phyloP scores from a whole-genome alignment of 2,113 vertebrate genomes.

The Pungitius pungitius region DNA sequence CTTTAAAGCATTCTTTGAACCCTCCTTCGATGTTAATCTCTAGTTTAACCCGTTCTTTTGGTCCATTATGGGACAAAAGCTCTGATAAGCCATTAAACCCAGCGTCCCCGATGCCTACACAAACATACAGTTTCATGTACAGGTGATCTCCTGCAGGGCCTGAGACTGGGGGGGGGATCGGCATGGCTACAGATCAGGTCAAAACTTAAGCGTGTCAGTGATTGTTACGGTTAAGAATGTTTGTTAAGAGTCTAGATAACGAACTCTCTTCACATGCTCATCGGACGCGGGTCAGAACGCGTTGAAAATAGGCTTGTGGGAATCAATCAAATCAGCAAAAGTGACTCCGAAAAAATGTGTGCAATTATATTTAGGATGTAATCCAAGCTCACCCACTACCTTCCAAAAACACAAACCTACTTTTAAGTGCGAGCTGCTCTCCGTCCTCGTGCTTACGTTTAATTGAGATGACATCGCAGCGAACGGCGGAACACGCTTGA shows the following conservation, averaged over 20 bases:
- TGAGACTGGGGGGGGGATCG: constrained; percentile 46
- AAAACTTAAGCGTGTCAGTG: constrained; percentile 3
- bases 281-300: constrained; percentile 26
- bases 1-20: no score
- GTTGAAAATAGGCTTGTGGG: constrained; percentile 25
- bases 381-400: constrained; percentile 56
- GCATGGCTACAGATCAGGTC: constrained; percentile 10
- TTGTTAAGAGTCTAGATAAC: no score
- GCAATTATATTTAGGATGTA: constrained; percentile 40
- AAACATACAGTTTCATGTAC: constrained; percentile 3
- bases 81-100: background rate
- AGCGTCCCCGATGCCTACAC: background rate
- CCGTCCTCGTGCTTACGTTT: constrained; percentile 40
- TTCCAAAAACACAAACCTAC: constrained; percentile 49
- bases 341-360: constrained; percentile 34
- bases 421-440: constrained; percentile 56
- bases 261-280: constrained; percentile 13
- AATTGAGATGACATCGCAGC: constrained; percentile 69
- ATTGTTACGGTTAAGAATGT: constrained; percentile 1
- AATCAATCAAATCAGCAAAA: constrained; percentile 61
- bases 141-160: constrained; percentile 18
- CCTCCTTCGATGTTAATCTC: no score
- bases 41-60: no score
- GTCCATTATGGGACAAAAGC: background rate
- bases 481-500: constrained; percentile 59